Evolutionary conservation across 2,888 invertebrate genomes (phyloP).

Genomic region (Ectropis crepuscularia): DNA sequence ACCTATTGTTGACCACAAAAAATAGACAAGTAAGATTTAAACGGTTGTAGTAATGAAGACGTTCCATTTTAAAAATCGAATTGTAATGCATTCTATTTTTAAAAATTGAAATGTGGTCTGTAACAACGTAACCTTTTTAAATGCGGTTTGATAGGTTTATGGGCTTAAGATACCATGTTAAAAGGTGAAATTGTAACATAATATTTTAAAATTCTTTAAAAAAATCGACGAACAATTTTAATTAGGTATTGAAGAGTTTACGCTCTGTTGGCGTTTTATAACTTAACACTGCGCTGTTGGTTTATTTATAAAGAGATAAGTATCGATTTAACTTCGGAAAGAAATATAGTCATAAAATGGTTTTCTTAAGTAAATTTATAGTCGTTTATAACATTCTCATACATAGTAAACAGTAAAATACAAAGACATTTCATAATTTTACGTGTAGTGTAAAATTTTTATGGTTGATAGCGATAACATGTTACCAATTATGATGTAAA

Average conservation of each 20-base stretch:
- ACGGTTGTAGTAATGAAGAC: slow-evolving; percentile 13
- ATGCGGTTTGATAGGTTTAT: slow-evolving; percentile 24
- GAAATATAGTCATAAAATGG: background rate
- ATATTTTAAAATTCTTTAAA: slow-evolving; percentile 2
- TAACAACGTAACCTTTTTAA: slow-evolving; percentile 22
- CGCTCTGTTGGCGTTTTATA: slow-evolving; percentile 12
- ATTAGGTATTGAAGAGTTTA: slow-evolving; percentile 22
- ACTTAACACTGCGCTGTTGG: background rate
- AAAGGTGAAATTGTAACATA: slow-evolving; percentile 17
- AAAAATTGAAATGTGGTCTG: slow-evolving; percentile 15
- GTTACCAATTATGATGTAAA: slow-evolving; percentile 8
- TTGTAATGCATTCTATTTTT: slow-evolving; percentile 26
- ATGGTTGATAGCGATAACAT: background rate
- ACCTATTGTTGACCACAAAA: slow-evolving; percentile 19
- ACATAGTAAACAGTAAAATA: background rate
- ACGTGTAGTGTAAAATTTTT: background rate
- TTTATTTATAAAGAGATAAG: slow-evolving; percentile 12
- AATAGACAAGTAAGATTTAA: slow-evolving; percentile 17
- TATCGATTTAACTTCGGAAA: slow-evolving; percentile 3
- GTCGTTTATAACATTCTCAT: background rate
- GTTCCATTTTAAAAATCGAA: slow-evolving; percentile 23
- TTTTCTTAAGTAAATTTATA: background rate
- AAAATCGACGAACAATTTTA: slow-evolving; percentile 14
- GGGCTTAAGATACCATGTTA: slow-evolving; percentile 9
- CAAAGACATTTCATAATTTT: slow-evolving; percentile 2